phyloP scores from a whole-genome alignment of 2,888 invertebrate genomes.

The Onchidella celtica region DNA sequence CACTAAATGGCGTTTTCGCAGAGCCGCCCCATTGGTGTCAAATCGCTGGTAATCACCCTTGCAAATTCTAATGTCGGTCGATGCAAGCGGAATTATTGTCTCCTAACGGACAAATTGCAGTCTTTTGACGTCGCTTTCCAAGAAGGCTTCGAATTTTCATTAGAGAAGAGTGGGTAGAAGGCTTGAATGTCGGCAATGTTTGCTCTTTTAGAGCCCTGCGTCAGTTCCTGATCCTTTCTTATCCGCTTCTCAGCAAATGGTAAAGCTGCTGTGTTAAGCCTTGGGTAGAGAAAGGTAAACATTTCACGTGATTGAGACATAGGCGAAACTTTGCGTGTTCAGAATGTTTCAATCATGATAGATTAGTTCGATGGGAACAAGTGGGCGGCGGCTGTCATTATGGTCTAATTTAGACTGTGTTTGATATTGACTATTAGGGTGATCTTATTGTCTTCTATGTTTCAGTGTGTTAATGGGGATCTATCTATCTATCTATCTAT shows the following conservation, averaged over 20 bases:
- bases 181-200: slow-evolving; percentile 17
- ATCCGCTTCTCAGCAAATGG: slow-evolving; percentile 8
- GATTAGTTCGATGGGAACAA: too few relatives aligned
- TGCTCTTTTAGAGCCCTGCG: slow-evolving; percentile 29
- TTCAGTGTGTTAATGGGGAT: too few relatives aligned
- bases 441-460: too few relatives aligned
- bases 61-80: slow-evolving; percentile 44
- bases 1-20: slow-evolving; percentile 37
- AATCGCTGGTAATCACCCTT: slow-evolving; percentile 49
- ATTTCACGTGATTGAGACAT: too few relatives aligned
- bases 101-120: slow-evolving; percentile 46
- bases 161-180: slow-evolving; percentile 34
- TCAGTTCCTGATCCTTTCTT: slow-evolving; percentile 27
- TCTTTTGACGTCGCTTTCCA: slow-evolving; percentile 42
- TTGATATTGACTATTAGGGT: too few relatives aligned
- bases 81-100: slow-evolving; percentile 49
- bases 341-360: too few relatives aligned
- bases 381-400: too few relatives aligned
- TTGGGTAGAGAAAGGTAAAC: background rate
- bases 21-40: slow-evolving; percentile 39
- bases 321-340: too few relatives aligned
- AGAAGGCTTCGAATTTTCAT: slow-evolving; percentile 38
- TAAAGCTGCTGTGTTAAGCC: slow-evolving; percentile 13
- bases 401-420: too few relatives aligned
- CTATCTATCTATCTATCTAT: too few relatives aligned